phyloP scores from a whole-genome alignment of 2,888 invertebrate genomes.

The Diaphora mendica region DNA sequence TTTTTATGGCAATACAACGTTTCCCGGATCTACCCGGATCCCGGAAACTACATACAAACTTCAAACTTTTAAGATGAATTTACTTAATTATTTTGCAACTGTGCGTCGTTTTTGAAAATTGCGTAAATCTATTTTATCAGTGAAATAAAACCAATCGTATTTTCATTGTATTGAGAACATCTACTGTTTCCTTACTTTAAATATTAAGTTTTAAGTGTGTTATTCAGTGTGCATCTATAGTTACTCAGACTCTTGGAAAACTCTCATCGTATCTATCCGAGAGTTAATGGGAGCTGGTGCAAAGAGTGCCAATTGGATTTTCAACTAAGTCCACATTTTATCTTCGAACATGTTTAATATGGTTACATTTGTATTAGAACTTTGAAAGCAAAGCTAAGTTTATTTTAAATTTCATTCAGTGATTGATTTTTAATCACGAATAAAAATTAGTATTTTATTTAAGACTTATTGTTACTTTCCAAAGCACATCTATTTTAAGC shows the following conservation, averaged over 20 bases:
- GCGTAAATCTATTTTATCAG: background rate
- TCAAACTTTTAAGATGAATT: too few species aligned
- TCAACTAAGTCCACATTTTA: constrained; percentile 28
- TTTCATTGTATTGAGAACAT: background rate
- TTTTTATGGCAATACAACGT: too few species aligned
- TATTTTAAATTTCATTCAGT: background rate
- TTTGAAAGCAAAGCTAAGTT: background rate
- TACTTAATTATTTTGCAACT: too few species aligned
- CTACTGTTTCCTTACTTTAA: background rate
- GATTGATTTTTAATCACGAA: background rate
- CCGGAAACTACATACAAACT: too few species aligned
- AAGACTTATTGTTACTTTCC: background rate
- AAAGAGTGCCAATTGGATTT: constrained; percentile 27
- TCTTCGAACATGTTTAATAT: constrained; percentile 15
- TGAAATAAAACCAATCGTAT: background rate
- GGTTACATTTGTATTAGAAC: background rate
- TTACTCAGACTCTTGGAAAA: constrained; percentile 12
- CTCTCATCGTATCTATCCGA: constrained; percentile 23
- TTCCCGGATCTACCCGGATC: too few species aligned
- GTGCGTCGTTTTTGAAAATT: too few species aligned
- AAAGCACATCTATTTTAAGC: background rate
- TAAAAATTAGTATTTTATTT: background rate
- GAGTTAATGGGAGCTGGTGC: constrained; percentile 25
- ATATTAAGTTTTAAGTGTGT: background rate
- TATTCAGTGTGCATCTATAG: background rate